Conservation (phyloP, 2,888 invertebrate species). For the Tachina fera region DNA sequence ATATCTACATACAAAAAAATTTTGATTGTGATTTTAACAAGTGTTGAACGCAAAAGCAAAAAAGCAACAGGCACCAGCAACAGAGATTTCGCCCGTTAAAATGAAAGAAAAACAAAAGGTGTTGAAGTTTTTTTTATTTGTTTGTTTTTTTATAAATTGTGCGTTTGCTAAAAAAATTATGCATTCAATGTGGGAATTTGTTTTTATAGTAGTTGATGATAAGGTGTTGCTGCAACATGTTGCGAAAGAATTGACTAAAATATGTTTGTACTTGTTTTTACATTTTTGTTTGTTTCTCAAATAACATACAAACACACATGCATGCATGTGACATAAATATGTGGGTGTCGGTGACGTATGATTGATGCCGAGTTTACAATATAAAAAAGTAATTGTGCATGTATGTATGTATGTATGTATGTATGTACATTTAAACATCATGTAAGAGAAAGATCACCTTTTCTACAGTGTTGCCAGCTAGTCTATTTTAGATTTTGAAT, state of each 20-base stretch:
- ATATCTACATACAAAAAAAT: background rate
- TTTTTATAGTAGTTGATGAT: background rate
- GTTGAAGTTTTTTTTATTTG: background rate
- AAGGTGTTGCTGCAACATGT: slow-evolving; percentile 61
- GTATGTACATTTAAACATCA: too few species aligned
- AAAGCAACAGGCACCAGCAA: slow-evolving; percentile 31
- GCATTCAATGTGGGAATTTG: background rate
- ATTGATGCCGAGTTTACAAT: slow-evolving; percentile 12
- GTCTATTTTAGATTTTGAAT: too few species aligned
- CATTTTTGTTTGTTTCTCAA: background rate
- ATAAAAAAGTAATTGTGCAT: too few species aligned
- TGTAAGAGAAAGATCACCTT: background rate
- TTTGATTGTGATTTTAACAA: slow-evolving; percentile 58
- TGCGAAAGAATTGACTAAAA: slow-evolving; percentile 19
- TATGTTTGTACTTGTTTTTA: background rate
- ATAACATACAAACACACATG: background rate
- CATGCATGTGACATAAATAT: background rate
- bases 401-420: too few species aligned
- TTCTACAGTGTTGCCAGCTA: background rate
- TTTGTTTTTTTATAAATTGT: slow-evolving; percentile 41
- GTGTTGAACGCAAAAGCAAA: slow-evolving; percentile 51
- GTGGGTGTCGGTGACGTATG: slow-evolving; percentile 49
- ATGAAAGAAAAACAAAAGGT: slow-evolving; percentile 45
- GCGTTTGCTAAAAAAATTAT: slow-evolving; percentile 39
- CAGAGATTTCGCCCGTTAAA: slow-evolving; percentile 18